These are phyloP conservation scores for Zosterops pallidus DNA, from an alignment of 2,113 vertebrate species.

Conservation along the genomic window DNA sequence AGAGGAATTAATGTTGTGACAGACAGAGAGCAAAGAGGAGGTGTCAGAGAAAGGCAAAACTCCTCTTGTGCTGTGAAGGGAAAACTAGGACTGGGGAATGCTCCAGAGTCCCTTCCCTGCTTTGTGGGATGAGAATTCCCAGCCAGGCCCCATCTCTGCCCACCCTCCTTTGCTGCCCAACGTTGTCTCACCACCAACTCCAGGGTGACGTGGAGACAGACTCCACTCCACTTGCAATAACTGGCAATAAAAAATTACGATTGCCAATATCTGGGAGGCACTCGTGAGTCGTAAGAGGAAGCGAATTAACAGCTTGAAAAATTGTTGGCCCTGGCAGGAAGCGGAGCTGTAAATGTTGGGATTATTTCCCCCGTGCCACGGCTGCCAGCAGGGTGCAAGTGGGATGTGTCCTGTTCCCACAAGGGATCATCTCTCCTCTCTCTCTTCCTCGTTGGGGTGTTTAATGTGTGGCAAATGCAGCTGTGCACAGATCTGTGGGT, in stretches of 20 bases:
- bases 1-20: background rate
- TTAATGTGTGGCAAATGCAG: rapidly evolving
- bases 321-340: constrained; percentile 49
- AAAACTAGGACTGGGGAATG: background rate
- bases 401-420: background rate
- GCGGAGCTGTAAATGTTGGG: constrained; percentile 7
- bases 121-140: background rate
- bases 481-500: background rate
- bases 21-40: background rate
- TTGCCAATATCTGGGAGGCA: constrained; percentile 70
- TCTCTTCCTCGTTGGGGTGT: background rate
- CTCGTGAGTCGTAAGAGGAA: constrained; percentile 35
- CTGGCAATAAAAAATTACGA: constrained; percentile 67
- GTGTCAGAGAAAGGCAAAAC: background rate
- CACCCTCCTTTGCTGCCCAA: background rate
- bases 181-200: constrained; percentile 5
- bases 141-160: background rate
- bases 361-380: constrained; percentile 39
- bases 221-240: constrained; percentile 47
- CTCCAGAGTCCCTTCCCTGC: background rate
- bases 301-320: constrained; percentile 73
- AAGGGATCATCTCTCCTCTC: background rate
- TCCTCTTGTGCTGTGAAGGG: background rate
- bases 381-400: background rate
- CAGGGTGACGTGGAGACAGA: constrained; percentile 38